A percentile compares a stretch with the other conserved stretches of the same genome.
phyloP scores from a whole-genome alignment of 2,797 vertebrate genomes.

The Chrysocyon brachyurus region DNA sequence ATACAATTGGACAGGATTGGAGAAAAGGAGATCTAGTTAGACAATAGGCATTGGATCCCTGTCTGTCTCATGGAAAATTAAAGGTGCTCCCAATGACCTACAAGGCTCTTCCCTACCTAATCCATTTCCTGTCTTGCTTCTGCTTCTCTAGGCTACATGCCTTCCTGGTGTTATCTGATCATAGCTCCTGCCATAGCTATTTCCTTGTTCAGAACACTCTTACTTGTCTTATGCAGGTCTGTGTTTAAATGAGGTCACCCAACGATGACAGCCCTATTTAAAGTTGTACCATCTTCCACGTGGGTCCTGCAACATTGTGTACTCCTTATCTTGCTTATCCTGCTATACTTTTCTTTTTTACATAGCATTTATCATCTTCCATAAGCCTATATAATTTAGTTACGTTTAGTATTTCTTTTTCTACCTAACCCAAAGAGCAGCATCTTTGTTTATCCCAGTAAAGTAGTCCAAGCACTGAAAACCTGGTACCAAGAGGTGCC shows the following conservation, averaged over 20 bases:
- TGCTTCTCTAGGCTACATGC: not conserved
- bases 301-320: not conserved
- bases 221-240: not conserved
- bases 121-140: not conserved
- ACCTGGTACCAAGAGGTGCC: not conserved
- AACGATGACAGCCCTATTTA: not conserved
- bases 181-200: not conserved
- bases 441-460: not conserved
- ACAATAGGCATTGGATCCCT: not conserved
- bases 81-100: not conserved
- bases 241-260: not conserved
- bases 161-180: not conserved
- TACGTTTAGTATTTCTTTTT: not conserved
- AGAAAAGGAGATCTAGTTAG: not conserved
- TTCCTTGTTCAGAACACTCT: not conserved
- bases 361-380: not conserved
- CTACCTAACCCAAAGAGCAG: not conserved
- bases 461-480: not conserved
- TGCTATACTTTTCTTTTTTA: not conserved
- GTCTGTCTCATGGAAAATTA: not conserved
- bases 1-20: not conserved
- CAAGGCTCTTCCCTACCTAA: not conserved
- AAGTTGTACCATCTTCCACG: not conserved
- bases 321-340: not conserved
- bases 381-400: not conserved